Evolutionary conservation across 2,113 vertebrate genomes (phyloP).

Genomic region (Eudorcas thomsonii): DNA sequence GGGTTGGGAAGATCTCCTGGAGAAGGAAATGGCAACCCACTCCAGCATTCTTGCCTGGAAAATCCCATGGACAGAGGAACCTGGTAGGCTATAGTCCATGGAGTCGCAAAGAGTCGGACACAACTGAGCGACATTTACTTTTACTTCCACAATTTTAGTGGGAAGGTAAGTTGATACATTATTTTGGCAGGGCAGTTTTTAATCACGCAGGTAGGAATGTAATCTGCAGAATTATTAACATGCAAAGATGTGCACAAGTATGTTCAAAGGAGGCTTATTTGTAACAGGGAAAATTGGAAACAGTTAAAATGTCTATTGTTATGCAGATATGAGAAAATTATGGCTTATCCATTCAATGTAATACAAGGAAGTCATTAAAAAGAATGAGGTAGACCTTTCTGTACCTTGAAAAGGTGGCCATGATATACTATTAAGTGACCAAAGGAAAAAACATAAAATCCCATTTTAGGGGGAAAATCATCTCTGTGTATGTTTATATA

Average conservation of each 20-base stretch:
- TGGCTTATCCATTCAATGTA: not conserved
- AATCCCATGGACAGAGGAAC: too few relatives aligned
- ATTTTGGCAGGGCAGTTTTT: not conserved
- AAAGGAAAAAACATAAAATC: not conserved
- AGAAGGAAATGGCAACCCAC: too few relatives aligned
- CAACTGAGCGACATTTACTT: too few relatives aligned
- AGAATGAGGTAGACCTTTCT: not conserved
- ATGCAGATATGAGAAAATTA: constrained; percentile 3
- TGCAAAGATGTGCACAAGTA: not conserved
- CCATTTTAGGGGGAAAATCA: not conserved
- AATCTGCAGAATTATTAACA: constrained; percentile 30
- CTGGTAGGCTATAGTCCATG: too few relatives aligned
- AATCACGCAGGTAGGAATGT: not conserved
- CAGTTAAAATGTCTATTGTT: not conserved
- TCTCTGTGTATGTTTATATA: not conserved
- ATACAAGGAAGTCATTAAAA: not conserved
- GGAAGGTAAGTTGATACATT: not conserved
- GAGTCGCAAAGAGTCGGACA: too few relatives aligned
- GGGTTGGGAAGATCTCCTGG: too few relatives aligned
- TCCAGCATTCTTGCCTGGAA: too few relatives aligned
- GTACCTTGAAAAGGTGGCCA: not conserved
- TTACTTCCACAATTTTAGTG: not conserved
- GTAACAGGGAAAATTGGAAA: not conserved
- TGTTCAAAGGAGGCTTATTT: constrained; percentile 6
- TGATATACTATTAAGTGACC: not conserved